Evolutionary conservation across 2,797 vertebrate species (phyloP), one percentile per base, ranked within the genome.

Genomic region (Gallirallus australis): DNA sequence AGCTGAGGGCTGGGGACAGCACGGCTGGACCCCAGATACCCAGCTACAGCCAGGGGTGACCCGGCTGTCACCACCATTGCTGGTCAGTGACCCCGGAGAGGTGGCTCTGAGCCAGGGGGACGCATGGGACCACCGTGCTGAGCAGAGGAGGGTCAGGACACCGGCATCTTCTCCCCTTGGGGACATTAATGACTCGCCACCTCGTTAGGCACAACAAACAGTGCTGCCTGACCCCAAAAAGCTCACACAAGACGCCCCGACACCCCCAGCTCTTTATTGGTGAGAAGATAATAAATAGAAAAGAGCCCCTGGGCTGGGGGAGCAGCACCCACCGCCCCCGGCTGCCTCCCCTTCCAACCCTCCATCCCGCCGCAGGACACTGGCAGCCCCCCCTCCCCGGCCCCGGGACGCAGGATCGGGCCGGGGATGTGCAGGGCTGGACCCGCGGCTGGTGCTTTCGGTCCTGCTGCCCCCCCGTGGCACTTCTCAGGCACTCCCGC

Each of bases 401-500:
- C 40, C 17, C 42, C 42, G 18, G 50, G 48, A 5, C 1, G 50
- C 59, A 47, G 90, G 30, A 24, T 27, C 1, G 64, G 73, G 53
- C 15, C 47, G 1, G 16, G 48, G 23, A 4, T 11, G 25, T 1
- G 68, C 81, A 6, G 72, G 37, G 4, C 1, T 2, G 86, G 79
- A 47, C 57, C 16, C 4, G 53, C 47, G 2, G 78, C 59, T 12
- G 72, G 15, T 39, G 79, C 82, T 87, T 71, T 94, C 91, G 23
- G 93, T 48, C 89, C 93, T 96, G 95, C 95, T 96, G 95, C 95
- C 95, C 76, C 89, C 93, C 59, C 64, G 95, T 88, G 95, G 95
- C 89, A 21, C 63, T 40, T 45, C 37, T 4, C 91, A 1, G 89
- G 13, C 93, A 91, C n/a, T 91, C 78, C 82, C 23, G 4, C 56